Evolutionary conservation across 2,888 invertebrate species (phyloP).

Genomic region (Hemicrepidius hirtus): DNA sequence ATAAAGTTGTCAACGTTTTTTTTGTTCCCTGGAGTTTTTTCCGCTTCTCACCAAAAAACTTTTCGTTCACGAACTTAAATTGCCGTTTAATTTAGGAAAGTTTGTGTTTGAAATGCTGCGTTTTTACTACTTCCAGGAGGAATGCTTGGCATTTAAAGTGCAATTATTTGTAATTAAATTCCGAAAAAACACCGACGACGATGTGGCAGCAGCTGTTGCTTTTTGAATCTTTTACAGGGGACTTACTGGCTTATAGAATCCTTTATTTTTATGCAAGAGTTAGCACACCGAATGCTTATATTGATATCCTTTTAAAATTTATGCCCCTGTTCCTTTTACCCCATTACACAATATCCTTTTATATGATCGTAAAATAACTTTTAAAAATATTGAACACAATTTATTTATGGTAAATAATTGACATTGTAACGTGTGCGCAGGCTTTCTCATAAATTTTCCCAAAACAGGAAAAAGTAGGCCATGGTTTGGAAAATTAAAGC

Average conservation of each 20-base stretch:
- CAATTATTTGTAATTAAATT: conserved; percentile 43
- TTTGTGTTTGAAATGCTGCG: conserved; percentile 37
- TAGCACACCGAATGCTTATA: conserved; percentile 7
- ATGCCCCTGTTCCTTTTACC: background rate
- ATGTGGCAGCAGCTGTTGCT: conserved; percentile 35
- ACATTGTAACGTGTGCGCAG: no score
- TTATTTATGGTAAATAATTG: no score
- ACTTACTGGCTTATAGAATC: conserved; percentile 4
- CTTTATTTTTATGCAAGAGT: conserved; percentile 1
- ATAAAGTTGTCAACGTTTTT: conserved; percentile 43
- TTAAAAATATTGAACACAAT: no score
- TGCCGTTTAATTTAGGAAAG: conserved; percentile 36
- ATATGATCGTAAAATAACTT: no score
- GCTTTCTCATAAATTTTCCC: no score
- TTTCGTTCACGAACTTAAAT: conserved; percentile 28
- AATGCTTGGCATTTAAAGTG: conserved; percentile 41
- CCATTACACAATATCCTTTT: no score
- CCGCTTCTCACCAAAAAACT: conserved; percentile 17
- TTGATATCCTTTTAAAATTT: conserved; percentile 5
- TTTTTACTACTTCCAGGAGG: conserved; percentile 30
- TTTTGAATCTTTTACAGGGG: conserved; percentile 10
- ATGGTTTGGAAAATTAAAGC: no score
- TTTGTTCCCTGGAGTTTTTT: conserved; percentile 17
- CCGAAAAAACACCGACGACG: conserved; percentile 31
- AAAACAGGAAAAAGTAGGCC: background rate